Conservation (phyloP, 1,140 invertebrate genomes). For the Zaprionus gabonicus region DNA sequence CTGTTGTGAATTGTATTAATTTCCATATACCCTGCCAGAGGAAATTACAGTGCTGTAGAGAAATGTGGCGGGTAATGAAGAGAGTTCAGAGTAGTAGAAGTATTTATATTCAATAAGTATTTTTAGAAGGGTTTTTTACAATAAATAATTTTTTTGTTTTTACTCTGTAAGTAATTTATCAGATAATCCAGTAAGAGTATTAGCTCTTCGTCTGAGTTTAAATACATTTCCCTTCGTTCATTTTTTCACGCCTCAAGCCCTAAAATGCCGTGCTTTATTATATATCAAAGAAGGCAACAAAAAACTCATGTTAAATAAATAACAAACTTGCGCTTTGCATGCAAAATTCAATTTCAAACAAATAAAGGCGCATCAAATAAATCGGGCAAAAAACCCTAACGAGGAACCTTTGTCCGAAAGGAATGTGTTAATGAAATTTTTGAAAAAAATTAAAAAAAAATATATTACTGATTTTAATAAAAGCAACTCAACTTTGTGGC, state of each 20-base stretch:
- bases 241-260: background rate
- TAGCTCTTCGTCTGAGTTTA: background rate
- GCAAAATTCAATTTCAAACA: constrained; percentile 8
- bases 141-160: no score
- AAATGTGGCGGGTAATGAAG: background rate
- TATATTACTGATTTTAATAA: background rate
- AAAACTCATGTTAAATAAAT: background rate
- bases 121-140: no score
- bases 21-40: background rate
- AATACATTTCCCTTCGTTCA: background rate
- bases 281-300: background rate
- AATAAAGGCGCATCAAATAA: constrained; percentile 5
- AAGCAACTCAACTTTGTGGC: background rate
- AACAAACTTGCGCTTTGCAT: constrained; percentile 11
- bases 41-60: background rate
- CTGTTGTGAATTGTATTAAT: constrained; percentile 41
- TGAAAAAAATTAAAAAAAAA: background rate
- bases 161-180: no score
- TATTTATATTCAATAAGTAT: no score
- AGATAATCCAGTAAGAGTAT: background rate
- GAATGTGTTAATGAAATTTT: constrained; percentile 4
- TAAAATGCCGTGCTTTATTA: constrained; percentile 6
- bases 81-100: background rate
- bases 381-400: background rate
- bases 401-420: background rate